phyloP scores from a whole-genome alignment of 2,113 vertebrate species.

The Anolis carolinensis region DNA sequence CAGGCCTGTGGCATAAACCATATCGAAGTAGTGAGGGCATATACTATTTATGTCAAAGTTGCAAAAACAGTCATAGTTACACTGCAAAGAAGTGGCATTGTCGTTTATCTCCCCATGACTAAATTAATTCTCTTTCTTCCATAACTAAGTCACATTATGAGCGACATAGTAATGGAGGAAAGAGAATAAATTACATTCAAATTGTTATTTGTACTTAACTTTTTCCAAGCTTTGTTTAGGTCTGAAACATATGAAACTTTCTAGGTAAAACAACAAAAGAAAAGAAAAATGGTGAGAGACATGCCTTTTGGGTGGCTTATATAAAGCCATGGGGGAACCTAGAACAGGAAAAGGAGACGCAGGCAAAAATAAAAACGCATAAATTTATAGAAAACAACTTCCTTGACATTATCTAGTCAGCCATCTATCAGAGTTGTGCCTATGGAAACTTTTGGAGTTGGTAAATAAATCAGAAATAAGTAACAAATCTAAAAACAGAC shows the following conservation, averaged over 20 bases:
- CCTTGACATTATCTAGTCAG: slow-evolving; percentile 32
- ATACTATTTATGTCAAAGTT: neutral
- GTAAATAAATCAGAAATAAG: slow-evolving; percentile 49
- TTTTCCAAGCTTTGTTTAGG: neutral
- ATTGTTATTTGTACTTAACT: neutral
- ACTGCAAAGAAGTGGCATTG: neutral
- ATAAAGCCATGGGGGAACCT: neutral
- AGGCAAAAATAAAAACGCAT: slow-evolving; percentile 26
- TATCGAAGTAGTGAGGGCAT: neutral
- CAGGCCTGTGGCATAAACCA: too few species aligned
- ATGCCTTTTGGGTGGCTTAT: neutral
- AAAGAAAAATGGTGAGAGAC: neutral
- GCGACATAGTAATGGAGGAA: neutral
- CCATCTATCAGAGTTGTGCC: slow-evolving; percentile 24
- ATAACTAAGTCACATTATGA: neutral
- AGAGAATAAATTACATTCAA: neutral
- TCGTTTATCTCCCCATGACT: too few species aligned
- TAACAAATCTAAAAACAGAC: slow-evolving; percentile 44
- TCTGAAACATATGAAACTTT: neutral
- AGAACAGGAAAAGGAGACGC: neutral
- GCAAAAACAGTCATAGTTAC: neutral
- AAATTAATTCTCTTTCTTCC: neutral
- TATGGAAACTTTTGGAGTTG: slow-evolving; percentile 37
- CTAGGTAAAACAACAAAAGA: neutral
- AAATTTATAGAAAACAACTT: slow-evolving; percentile 10